Evolutionary conservation across 2,113 vertebrate species (phyloP).

Genomic region (Cyanistes caeruleus): DNA sequence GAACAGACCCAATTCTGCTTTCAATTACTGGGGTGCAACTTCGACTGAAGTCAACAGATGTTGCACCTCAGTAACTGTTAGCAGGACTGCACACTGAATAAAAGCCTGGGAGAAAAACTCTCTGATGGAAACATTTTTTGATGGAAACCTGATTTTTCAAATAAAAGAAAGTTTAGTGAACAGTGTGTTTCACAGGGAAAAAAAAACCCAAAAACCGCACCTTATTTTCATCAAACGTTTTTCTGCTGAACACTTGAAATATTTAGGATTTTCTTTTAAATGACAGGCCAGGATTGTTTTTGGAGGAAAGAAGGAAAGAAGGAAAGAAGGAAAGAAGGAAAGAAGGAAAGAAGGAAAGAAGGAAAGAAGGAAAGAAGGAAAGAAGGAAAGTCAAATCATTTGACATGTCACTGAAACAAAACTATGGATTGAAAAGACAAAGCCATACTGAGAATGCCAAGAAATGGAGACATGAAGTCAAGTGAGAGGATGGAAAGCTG

Average conservation of each 20-base stretch:
- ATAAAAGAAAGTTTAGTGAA: background rate
- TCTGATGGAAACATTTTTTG: conserved; percentile 14
- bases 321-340: no score
- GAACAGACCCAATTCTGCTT: conserved; percentile 55
- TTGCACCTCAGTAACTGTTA: conserved; percentile 50
- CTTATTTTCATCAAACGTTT: background rate
- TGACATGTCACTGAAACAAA: background rate
- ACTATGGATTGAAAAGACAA: background rate
- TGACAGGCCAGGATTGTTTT: background rate
- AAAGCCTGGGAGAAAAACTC: conserved; percentile 11
- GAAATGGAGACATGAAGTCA: background rate
- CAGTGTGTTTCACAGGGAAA: background rate
- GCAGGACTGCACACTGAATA: background rate
- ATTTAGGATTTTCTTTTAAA: background rate
- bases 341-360: background rate
- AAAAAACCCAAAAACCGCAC: background rate
- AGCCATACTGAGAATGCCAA: background rate
- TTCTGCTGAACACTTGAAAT: background rate
- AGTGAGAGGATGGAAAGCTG: background rate
- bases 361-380: background rate
- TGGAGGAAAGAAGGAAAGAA: background rate
- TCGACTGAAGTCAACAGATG: conserved; percentile 62
- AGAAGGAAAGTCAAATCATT: background rate
- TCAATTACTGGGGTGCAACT: conserved; percentile 64
- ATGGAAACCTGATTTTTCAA: conserved; percentile 28